Evolutionary conservation across 2,113 vertebrate species (phyloP), one percentile per base, ranked within the genome.

Genomic region (Caloenas nicobarica): DNA sequence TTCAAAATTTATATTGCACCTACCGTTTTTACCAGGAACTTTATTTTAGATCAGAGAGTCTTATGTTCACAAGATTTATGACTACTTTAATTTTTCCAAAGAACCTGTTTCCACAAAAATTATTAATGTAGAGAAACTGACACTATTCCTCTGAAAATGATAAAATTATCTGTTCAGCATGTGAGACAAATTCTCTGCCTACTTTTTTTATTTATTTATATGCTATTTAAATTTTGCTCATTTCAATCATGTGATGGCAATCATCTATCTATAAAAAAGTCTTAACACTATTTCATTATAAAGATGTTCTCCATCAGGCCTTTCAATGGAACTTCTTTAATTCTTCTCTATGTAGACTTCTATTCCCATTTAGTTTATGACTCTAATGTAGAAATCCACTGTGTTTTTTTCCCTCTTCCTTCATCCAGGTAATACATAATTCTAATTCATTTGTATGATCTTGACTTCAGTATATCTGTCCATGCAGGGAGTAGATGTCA

Each of bases 41-140:
- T 70, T 54, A 83, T 89, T 86, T 95, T 91, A 91, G 50, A 82
- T 93, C 60, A 88, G 68, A 88, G 7, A 29, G 21, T 92, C 29
- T 82, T 85, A 68, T 36, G 57, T 53, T 91, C 8, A 24, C 5
- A 26, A 78, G 71, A 77, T 89, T 95, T 83, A 91, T 92, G 56
- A 36, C 73, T 89, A 38, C 16, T 86, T 70, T 86, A 74, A 68
- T 58, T 95, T 95, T 96, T 82, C 70, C 9, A 4, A 69, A 64
- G 38, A 80, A 70, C 14, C 5, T 34, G 4, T 70, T 91, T 92
- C 28, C 88, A 76, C 33, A 68, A 91, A 86, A 87, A 29, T 44
- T 51, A 44, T 24, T 11, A 81, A 46, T 54, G 31, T 23, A 69
- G 57, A 84, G 65, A 78, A 92, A 83, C 24, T 76, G 29, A 82